A percentile compares a stretch with the other conserved stretches of the same genome.
phyloP scores from a whole-genome alignment of 1,140 invertebrate genomes.

The Ceratitis capitata region DNA sequence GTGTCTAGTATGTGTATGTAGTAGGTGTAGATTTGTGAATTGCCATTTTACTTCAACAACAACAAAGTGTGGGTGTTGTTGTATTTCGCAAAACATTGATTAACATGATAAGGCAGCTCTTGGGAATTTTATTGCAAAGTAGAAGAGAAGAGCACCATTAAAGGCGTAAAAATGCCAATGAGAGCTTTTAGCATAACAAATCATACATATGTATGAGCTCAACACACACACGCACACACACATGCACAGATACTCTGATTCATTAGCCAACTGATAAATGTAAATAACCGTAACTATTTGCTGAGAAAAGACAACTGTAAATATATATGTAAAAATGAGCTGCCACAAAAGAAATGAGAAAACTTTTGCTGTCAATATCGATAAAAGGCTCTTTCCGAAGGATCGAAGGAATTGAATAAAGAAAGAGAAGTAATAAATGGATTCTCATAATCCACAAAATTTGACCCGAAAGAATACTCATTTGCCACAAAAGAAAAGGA shows the following conservation, averaged over 20 bases:
- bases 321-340: not conserved
- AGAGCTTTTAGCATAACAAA: not conserved
- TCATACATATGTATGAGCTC: not conserved
- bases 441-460: not conserved
- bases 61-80: not conserved
- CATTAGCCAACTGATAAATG: not conserved
- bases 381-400: not conserved
- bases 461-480: not conserved
- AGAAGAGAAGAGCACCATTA: not conserved
- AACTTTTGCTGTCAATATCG: not conserved
- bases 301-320: not conserved
- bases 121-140: not conserved
- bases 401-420: not conserved
- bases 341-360: not conserved
- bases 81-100: slow-evolving; percentile 22
- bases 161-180: not conserved
- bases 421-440: not conserved
- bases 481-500: not conserved
- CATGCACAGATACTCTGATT: not conserved
- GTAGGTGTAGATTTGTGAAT: slow-evolving; percentile 12
- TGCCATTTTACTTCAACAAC: not conserved
- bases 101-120: slow-evolving; percentile 16
- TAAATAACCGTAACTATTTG: too few species aligned
- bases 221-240: not conserved
- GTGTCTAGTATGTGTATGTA: not conserved